Percentiles rank a stretch among this genome's conserved stretches.
Conservation (phyloP, 2,888 invertebrate species). For the Cantharis rufa region DNA sequence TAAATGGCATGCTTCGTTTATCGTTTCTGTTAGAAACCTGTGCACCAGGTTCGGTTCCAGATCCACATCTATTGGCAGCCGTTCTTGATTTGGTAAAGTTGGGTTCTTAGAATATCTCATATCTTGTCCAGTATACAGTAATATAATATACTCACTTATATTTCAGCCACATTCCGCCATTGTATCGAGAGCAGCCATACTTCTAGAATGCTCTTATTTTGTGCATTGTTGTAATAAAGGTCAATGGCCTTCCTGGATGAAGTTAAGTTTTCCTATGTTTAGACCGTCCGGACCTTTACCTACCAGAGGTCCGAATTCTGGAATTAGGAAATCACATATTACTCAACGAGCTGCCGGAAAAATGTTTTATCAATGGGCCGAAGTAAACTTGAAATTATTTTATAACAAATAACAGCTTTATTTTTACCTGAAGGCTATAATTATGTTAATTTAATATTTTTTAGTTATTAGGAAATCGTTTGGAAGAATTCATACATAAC, state of each 20-base stretch:
- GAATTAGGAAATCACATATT: constrained; percentile 64
- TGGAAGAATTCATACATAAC: constrained; percentile 87
- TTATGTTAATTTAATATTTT: constrained; percentile 4
- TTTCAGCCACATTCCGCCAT: constrained; percentile 89
- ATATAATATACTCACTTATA: constrained; percentile 11
- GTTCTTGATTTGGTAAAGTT: constrained; percentile 84
- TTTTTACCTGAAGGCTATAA: not conserved
- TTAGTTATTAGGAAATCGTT: constrained; percentile 79
- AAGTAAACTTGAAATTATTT: constrained; percentile 59
- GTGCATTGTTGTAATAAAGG: constrained; percentile 98
- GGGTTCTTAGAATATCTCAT: not conserved
- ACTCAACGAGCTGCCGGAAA: constrained; percentile 91
- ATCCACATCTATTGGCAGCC: constrained; percentile 93
- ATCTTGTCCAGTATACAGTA: not conserved
- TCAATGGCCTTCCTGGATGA: constrained; percentile 99
- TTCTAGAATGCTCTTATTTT: constrained; percentile 94
- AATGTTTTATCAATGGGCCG: constrained; percentile 97
- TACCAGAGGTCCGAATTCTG: constrained; percentile 55
- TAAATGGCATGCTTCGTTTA: constrained; percentile 88
- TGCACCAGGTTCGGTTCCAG: constrained; percentile 94
- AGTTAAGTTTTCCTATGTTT: constrained; percentile 78
- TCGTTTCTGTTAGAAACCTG: constrained; percentile 93
- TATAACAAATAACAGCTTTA: not conserved
- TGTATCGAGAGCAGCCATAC: constrained; percentile 86
- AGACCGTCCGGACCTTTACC: constrained; percentile 70